Conservation (phyloP, 1,140 invertebrate species). For the Halictus rubicundus region DNA sequence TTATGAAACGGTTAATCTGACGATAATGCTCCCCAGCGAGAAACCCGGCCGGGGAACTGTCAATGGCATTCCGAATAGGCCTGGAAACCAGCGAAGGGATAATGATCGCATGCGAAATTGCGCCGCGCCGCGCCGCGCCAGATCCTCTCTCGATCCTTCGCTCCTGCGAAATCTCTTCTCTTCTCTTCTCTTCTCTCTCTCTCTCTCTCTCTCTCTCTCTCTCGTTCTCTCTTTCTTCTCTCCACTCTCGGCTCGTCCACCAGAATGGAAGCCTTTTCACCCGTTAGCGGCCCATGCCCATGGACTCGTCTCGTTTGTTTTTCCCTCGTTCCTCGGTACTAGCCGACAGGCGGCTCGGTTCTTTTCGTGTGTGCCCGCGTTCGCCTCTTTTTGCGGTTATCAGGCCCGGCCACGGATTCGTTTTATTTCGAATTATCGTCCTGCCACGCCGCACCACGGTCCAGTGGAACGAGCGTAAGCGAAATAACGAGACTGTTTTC, state of each 20-base stretch:
- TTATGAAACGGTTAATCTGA: constrained; percentile 61
- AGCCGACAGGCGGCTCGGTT: not conserved
- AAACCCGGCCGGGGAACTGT: constrained; percentile 49
- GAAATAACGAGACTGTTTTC: too few relatives aligned
- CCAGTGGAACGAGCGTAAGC: too few relatives aligned
- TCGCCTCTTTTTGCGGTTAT: constrained; percentile 35
- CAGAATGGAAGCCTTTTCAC: too few relatives aligned
- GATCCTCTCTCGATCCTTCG: not conserved
- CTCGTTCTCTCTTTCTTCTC: too few relatives aligned
- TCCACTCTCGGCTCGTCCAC: too few relatives aligned
- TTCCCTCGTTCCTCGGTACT: constrained; percentile 1
- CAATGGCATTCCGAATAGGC: constrained; percentile 59
- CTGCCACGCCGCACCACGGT: too few relatives aligned
- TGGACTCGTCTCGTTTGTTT: constrained; percentile 8
- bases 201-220: too few relatives aligned
- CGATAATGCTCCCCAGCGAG: constrained; percentile 53
- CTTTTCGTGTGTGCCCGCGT: constrained; percentile 1
- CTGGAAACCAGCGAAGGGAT: constrained; percentile 42
- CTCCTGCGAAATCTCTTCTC: not conserved
- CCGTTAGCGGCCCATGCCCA: not conserved
- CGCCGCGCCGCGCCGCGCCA: not conserved
- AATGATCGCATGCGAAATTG: constrained; percentile 58
- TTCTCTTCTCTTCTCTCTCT: too few relatives aligned
- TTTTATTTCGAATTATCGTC: too few relatives aligned
- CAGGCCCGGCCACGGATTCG: constrained; percentile 27